Evolutionary conservation across 2,797 vertebrate species (phyloP).

Genomic region (Alcedo atthis): DNA sequence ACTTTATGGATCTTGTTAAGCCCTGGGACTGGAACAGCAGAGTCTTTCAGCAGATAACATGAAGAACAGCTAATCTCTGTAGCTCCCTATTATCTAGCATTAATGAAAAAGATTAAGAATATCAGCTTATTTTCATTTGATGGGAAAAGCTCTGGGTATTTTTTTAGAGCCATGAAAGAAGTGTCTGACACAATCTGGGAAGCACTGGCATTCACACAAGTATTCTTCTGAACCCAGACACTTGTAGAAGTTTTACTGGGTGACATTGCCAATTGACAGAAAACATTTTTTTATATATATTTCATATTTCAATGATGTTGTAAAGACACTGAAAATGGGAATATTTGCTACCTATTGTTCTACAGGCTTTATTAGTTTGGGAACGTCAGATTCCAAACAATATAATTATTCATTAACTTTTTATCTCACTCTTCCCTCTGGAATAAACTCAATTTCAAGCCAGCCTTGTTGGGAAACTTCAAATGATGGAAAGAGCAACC

Average conservation of each 20-base stretch:
- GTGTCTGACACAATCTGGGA: constrained; percentile 62
- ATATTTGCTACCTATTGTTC: neutral
- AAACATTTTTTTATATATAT: constrained; percentile 7
- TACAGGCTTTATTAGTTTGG: constrained; percentile 19
- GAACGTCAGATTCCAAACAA: neutral
- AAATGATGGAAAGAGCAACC: neutral
- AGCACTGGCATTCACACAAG: constrained; percentile 63
- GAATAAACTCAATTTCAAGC: neutral
- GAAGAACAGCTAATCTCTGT: constrained; percentile 27
- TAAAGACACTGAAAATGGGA: constrained; percentile 18
- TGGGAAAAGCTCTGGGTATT: constrained; percentile 25
- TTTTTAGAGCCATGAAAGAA: constrained; percentile 47
- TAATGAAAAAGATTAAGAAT: constrained; percentile 57
- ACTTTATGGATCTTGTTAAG: constrained; percentile 51
- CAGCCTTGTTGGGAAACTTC: constrained; percentile 12
- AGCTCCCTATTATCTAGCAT: constrained; percentile 45
- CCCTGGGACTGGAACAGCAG: constrained; percentile 27
- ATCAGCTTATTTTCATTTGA: constrained; percentile 55
- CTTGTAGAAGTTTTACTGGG: constrained; percentile 54
- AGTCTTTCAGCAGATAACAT: constrained; percentile 49
- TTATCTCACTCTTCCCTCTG: neutral
- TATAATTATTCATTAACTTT: constrained; percentile 16
- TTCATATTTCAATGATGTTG: neutral
- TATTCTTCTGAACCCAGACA: constrained; percentile 52
- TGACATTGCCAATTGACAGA: constrained; percentile 42